phyloP scores from a whole-genome alignment of 2,797 vertebrate species.

The Allobates femoralis region DNA sequence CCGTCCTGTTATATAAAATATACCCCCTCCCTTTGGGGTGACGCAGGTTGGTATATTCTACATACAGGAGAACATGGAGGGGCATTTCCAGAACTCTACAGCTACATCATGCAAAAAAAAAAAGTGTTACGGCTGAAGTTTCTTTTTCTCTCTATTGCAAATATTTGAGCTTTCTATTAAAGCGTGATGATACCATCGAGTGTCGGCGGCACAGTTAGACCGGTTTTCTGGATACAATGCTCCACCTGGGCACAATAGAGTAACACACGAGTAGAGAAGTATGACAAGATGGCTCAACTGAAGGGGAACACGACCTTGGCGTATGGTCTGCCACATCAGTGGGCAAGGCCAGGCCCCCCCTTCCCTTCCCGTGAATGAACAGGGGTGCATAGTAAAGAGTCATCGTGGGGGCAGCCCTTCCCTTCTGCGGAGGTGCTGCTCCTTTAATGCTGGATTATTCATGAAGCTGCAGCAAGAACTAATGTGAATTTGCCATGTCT shows the following conservation, averaged over 20 bases:
- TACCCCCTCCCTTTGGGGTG: too few relatives aligned
- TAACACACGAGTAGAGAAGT: neutral
- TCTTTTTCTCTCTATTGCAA: neutral
- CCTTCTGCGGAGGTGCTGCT: too few relatives aligned
- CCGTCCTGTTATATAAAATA: slow-evolving; percentile 66
- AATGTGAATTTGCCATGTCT: too few relatives aligned
- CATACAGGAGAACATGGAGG: neutral
- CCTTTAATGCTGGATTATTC: too few relatives aligned
- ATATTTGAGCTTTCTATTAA: neutral
- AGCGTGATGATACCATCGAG: neutral
- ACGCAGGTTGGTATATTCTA: neutral
- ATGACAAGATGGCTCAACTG: neutral
- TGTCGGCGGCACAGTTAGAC: neutral
- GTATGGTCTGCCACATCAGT: neutral
- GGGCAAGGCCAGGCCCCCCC: neutral
- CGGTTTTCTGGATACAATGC: too few relatives aligned
- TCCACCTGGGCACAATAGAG: neutral
- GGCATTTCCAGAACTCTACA: neutral
- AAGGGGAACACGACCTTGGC: neutral
- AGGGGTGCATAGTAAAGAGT: too few relatives aligned
- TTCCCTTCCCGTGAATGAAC: too few relatives aligned
- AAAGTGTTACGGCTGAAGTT: neutral
- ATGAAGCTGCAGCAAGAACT: too few relatives aligned
- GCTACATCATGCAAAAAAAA: slow-evolving; percentile 1
- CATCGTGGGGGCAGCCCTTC: too few relatives aligned